Evolutionary conservation across 1,140 invertebrate species (phyloP).

Genomic region (Melitaea cinxia): DNA sequence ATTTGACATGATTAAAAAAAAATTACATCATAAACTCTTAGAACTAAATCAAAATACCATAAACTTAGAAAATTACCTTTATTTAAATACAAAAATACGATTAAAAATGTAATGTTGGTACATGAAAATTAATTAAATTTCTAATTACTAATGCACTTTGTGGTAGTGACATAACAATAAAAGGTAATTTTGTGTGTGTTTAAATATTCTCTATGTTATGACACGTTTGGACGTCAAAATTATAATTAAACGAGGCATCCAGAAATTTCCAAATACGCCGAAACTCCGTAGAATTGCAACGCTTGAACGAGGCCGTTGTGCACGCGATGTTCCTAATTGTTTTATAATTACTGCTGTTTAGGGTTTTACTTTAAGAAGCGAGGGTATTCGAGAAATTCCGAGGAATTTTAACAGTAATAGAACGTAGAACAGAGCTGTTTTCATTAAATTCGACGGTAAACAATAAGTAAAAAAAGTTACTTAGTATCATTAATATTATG

Average conservation of each 20-base stretch:
- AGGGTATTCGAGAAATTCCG: background rate
- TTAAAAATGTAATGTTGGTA: no score
- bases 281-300: constrained; percentile 24
- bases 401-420: constrained; percentile 1
- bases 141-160: background rate
- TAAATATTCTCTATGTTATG: constrained; percentile 1
- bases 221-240: constrained; percentile 7
- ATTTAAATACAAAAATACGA: no score
- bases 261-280: constrained; percentile 21
- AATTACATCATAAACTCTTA: no score
- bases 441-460: no score
- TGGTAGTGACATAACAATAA: background rate
- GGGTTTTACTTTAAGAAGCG: constrained; percentile 1
- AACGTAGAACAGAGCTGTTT: no score
- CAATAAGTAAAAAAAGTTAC: no score
- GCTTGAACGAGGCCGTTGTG: constrained; percentile 26
- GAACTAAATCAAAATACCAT: no score
- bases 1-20: no score
- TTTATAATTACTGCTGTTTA: constrained; percentile 35
- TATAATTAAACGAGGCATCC: constrained; percentile 9
- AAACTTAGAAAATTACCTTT: no score
- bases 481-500: no score
- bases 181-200: background rate
- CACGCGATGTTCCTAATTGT: constrained; percentile 37
- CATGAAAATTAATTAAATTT: background rate